phyloP scores from a whole-genome alignment of 2,113 vertebrate species.

The Isichthys henryi region DNA sequence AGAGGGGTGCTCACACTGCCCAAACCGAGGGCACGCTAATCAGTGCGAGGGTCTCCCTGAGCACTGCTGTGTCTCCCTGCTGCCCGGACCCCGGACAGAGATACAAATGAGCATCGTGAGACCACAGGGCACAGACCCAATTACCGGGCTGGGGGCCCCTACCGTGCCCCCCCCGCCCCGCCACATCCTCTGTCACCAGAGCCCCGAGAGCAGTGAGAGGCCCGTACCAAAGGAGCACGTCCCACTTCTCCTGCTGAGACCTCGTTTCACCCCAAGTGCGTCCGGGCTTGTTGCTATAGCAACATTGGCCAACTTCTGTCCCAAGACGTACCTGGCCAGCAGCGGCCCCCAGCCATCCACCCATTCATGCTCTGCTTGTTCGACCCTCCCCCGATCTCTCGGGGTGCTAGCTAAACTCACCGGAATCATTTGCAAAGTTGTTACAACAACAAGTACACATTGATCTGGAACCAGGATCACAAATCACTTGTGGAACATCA shows the following conservation, averaged over 20 bases:
- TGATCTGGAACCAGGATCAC: not conserved
- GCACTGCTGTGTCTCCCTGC: not conserved
- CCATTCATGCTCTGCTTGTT: not conserved
- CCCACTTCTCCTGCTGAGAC: not conserved
- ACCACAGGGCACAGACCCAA: not conserved
- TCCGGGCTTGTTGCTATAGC: not conserved
- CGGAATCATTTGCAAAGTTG: not conserved
- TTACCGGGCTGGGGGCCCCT: conserved; percentile 16
- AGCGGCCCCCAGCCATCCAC: too few species aligned
- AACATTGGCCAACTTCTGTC: not conserved
- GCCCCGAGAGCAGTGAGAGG: not conserved
- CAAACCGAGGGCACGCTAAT: conserved; percentile 3
- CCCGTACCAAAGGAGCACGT: not conserved
- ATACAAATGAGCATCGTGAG: not conserved
- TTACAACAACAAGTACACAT: not conserved
- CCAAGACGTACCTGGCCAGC: not conserved
- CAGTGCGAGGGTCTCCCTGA: not conserved
- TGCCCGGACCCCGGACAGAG: not conserved
- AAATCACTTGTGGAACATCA: not conserved
- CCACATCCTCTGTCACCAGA: not conserved
- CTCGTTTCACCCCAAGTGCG: not conserved
- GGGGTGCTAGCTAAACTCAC: not conserved
- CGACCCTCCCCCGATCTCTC: not conserved
- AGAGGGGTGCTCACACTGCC: not conserved
- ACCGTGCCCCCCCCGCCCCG: not conserved